phyloP scores from a whole-genome alignment of 2,888 invertebrate species.

The Tiliacea citrago region DNA sequence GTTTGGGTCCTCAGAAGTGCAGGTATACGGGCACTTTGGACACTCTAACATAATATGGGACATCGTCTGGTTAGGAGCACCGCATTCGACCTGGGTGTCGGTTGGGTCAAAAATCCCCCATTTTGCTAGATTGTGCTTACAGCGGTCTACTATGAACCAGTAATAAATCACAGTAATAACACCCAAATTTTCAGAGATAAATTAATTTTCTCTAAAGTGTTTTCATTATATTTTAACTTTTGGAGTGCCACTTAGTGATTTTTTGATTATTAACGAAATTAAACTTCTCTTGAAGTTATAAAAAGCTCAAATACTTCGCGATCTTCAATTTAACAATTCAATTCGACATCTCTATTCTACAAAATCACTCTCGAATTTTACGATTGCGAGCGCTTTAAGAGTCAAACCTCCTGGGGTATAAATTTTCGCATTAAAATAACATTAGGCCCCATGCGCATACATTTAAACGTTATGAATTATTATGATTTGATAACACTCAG shows the following conservation, averaged over 20 bases:
- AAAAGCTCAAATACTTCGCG: conserved; percentile 19
- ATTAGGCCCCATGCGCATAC: conserved; percentile 59
- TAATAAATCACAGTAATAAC: background rate
- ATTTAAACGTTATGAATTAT: conserved; percentile 62
- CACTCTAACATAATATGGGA: no score
- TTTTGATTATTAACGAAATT: conserved; percentile 2
- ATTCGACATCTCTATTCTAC: conserved; percentile 10
- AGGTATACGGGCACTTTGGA: no score
- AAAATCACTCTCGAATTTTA: conserved; percentile 40
- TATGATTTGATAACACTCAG: conserved; percentile 62
- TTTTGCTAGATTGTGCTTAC: no score
- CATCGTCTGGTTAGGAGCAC: no score
- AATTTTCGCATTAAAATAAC: conserved; percentile 68
- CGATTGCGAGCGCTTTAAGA: conserved; percentile 38
- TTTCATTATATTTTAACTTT: background rate
- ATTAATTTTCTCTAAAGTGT: background rate
- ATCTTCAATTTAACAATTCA: conserved; percentile 17
- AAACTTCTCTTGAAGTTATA: conserved; percentile 19
- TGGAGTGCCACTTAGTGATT: background rate
- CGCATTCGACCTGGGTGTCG: no score
- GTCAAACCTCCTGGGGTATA: conserved; percentile 51
- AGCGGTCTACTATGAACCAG: no score
- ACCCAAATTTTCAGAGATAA: background rate
- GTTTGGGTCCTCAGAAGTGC: no score
- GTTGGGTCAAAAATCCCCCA: no score